Evolutionary conservation across 2,888 invertebrate species (phyloP).

Genomic region (Yponomeuta cagnagella): DNA sequence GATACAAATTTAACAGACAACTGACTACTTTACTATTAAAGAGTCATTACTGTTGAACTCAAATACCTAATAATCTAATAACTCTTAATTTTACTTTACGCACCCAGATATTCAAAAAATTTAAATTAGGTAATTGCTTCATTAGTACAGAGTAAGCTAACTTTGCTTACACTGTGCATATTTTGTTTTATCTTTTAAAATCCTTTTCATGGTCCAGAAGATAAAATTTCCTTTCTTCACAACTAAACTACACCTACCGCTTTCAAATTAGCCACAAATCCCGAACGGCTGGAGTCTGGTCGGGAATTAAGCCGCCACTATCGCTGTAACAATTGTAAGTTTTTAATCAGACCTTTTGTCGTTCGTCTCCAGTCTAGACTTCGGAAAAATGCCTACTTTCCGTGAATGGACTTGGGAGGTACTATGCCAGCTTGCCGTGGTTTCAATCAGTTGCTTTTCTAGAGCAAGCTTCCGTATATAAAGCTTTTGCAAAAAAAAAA

Average conservation of each 20-base stretch:
- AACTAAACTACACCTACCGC: not conserved
- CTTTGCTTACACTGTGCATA: no score
- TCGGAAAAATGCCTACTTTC: slow-evolving; percentile 39
- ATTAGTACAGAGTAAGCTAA: no score
- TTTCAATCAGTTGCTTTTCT: not conserved
- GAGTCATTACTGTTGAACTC: no score
- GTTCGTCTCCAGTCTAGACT: slow-evolving; percentile 60
- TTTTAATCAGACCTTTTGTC: slow-evolving; percentile 68
- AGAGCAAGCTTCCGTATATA: not conserved
- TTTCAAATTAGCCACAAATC: slow-evolving; percentile 10
- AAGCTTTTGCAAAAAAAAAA: not conserved
- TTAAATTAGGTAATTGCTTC: no score
- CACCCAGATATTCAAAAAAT: no score
- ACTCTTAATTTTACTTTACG: no score
- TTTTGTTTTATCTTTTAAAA: no score
- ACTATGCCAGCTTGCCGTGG: not conserved
- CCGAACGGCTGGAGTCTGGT: slow-evolving; percentile 4
- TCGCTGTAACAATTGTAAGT: slow-evolving; percentile 53
- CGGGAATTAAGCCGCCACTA: slow-evolving; percentile 17
- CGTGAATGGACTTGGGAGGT: slow-evolving; percentile 40
- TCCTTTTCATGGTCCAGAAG: no score
- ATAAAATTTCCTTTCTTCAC: no score
- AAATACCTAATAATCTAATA: no score
- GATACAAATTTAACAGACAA: no score
- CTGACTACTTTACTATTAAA: no score